Conservation (phyloP, 2,113 vertebrate genomes). For the Lophotis ruficrista region DNA sequence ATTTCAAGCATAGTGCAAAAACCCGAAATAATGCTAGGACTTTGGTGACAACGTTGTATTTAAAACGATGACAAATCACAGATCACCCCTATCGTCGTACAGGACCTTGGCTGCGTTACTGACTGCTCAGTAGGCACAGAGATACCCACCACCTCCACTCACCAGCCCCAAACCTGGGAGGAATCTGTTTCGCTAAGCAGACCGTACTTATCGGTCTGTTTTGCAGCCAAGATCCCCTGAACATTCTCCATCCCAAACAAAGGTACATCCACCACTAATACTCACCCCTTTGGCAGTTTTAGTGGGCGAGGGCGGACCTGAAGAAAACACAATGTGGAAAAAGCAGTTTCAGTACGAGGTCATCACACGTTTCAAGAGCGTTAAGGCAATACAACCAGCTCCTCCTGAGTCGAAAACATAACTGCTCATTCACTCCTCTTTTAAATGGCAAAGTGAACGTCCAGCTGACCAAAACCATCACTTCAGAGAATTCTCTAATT, state of each 20-base stretch:
- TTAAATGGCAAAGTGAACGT: neutral
- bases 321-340: slow-evolving; percentile 32
- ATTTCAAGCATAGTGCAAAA: neutral
- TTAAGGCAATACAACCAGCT: neutral
- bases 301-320: slow-evolving; percentile 94
- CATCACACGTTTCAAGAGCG: neutral
- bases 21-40: neutral
- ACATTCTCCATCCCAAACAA: neutral
- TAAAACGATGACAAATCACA: neutral
- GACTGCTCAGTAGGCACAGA: neutral
- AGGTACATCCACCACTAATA: slow-evolving; percentile 38
- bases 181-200: neutral
- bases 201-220: neutral
- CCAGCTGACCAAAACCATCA: neutral
- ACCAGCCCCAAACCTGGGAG: neutral
- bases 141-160: neutral
- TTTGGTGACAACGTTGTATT: neutral
- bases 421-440: neutral
- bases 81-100: neutral
- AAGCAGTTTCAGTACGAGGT: neutral
- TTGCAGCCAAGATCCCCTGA: neutral
- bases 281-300: slow-evolving; percentile 95
- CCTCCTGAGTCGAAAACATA: neutral
- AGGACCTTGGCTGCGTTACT: neutral
- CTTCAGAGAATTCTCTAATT: neutral